Base-by-base conservation (phyloP, 2,888 invertebrate genomes). In the Tachina fera region DNA sequence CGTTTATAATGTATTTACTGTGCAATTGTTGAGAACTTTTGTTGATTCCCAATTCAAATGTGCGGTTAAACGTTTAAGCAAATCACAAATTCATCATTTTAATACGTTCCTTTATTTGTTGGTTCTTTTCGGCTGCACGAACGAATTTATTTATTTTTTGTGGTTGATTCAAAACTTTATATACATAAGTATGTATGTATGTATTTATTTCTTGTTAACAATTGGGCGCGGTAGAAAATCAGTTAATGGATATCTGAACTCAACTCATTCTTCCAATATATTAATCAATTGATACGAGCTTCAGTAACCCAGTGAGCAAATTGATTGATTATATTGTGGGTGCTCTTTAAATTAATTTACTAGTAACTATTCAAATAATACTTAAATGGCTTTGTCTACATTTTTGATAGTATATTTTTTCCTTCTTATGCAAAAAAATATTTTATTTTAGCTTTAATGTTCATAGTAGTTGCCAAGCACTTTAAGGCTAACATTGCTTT, bases 1-100 rank as follows among this genome's bases (percentile, higher is more conserved):
- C 70, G 19, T 60, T 10, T 43, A 13, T 53, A 45, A 65, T 53
- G 9, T 4, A 14, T 41, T 16, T 22, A 19, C 19, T 63, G 11
- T 61, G 43, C 2, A 13, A 31, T 45, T 39, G 47, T 4, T 11
- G n/a, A 49, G 47, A 51, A 68, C 16, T 61, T 8, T 49, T 72
- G 67, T 49, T 31, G 63, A 39, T 58, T 51, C 47, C 67, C 41
- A 72, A 70, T 77, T 87, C 63, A 84, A 84, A 78, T 87, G 82
- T 84, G 87, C 76, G 85, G 84, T 85, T 85, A 83, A 83, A 78
- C 78, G 81, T 87, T 86, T 79, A 82, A 51, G 43, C 19, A 68
- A 79, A 86, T 83, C 87, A 84, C 86, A 86, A 84, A 86, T 87
- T 87, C 86, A 87, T 87, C 87, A 87, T 87, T 86, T 83, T 71